phyloP scores from a whole-genome alignment of 2,113 vertebrate species.

The Tinamus guttatus region DNA sequence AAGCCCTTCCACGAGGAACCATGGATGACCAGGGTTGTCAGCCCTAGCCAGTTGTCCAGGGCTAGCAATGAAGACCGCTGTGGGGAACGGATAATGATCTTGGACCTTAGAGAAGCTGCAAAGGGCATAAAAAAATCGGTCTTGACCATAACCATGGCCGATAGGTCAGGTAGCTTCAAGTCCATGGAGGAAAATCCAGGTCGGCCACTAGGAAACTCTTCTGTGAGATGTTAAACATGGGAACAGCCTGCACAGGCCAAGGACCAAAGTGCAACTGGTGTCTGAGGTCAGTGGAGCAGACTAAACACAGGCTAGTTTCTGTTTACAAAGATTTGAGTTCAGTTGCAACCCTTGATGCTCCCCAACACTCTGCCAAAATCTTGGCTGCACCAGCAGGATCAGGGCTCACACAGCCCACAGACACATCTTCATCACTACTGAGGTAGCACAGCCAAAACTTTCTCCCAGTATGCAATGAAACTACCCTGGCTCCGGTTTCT shows the following conservation, averaged over 20 bases:
- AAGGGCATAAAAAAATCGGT: not conserved
- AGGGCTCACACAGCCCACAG: not conserved
- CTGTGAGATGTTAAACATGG: not conserved
- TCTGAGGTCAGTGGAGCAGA: not conserved
- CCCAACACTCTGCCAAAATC: not conserved
- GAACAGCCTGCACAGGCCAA: not conserved
- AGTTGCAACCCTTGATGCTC: not conserved
- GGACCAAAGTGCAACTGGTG: not conserved
- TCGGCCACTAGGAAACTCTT: not conserved
- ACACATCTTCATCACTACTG: not conserved
- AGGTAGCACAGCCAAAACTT: not conserved
- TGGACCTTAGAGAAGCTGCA: not conserved
- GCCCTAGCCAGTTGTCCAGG: not conserved
- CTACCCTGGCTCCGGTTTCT: not conserved
- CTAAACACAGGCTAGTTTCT: not conserved
- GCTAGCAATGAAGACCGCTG: not conserved
- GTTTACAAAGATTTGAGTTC: not conserved
- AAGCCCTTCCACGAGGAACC: not conserved
- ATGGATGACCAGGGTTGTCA: no score
- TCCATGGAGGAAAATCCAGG: not conserved
- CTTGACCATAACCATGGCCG: not conserved
- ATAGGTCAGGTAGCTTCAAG: not conserved
- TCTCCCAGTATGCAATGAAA: not conserved
- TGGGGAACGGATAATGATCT: not conserved
- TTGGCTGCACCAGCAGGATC: no score